Base-by-base conservation (phyloP, 2,888 invertebrate species). In the Orthosia gothica region DNA sequence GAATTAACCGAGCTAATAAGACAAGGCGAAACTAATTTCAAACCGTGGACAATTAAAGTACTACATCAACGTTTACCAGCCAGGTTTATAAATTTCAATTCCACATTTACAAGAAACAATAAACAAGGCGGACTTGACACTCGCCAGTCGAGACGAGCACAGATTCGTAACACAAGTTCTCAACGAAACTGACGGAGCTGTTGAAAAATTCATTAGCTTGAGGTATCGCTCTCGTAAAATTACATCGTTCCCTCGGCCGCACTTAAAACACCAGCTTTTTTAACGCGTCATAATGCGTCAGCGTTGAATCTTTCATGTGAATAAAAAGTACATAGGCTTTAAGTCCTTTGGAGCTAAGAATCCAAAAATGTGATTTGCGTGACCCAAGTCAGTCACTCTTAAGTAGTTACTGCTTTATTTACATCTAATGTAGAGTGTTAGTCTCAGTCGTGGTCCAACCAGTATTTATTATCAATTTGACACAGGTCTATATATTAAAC, bases 301-400 rank as follows among this genome's bases (percentile, higher is more conserved):
- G 89, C 90, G 91, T 92, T 94, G 94, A 92, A 94, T 94, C 84
- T 93, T 94, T 92, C 93, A 94, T 94, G 91, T 89, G 92, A 89
- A 93, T 93, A 90, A 85, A 88, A 92, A 92, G 65, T 74, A 59
- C 54, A 65, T 73, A 54, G 45, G 32, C 45, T 59, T 71, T 32
- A 61, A 70, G 57, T 63, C 52, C 55, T 68, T 47, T 45, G 16
- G 23, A 61, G 20, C 13, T 45, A 20, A n/a, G 12, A 45, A 61
- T 45, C 32, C 49, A 32, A 50, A 52, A 40, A 59, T 70, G 18
- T 58, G 50, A 67, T 61, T 52, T 68, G 59, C 50, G 63, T 20
- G 50, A 63, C 45, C 26, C 18, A 45, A 40, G 40, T 9, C 40
- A 40, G 40, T 40, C 40, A 40, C 45, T 59, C n/a, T 13, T 55